Base-by-base conservation (phyloP, 2,797 vertebrate species). In the Halcyon chelicuti region DNA sequence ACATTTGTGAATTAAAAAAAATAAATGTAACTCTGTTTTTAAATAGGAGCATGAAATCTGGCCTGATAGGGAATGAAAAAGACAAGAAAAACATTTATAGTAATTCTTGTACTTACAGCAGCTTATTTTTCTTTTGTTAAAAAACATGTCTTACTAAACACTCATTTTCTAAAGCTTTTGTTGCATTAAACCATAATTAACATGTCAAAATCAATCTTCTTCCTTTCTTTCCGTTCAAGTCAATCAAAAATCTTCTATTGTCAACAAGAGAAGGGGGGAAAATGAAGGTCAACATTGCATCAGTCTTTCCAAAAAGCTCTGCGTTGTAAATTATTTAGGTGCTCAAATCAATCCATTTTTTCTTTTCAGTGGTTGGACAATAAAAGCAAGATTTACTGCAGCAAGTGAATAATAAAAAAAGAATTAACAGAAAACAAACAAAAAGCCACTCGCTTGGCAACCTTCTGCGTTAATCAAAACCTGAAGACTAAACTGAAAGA, bases 351-450 rank as follows among this genome's bases (percentile, higher is more conserved):
- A 98, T 98, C 96, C 66, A 95, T 98, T 97, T 98, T 97, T 96
- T 94, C 94, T 98, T 93, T 97, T 98, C 96, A 95, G 96, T 90
- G 61, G 91, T 92, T 97, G 95, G 94, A 98, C 97, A 98, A 97
- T 98, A 98, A 98, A 97, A 98, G 90, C 90, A 97, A 98, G 97
- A 98, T 98, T 98, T 98, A 98, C 97, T 96, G 96, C 93, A 93
- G 96, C 93, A 94, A 97, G 96, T 97, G 96, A 98, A 98, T 98
- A 97, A 98, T 98, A 98, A 98, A 98, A 98, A 98, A 95, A 63
- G 94, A 98, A 98, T 98, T 98, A 98, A 96, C 96, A 97, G 97
- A 97, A 98, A 97, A 98, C 97, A 97, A 98, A 98, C 97, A 97
- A 97, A 98, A 98, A 98, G 85, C 94, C 66, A 51, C 97, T 98